Base-by-base conservation (phyloP, 2,888 invertebrate genomes). In the Cataglyphis albicans region DNA sequence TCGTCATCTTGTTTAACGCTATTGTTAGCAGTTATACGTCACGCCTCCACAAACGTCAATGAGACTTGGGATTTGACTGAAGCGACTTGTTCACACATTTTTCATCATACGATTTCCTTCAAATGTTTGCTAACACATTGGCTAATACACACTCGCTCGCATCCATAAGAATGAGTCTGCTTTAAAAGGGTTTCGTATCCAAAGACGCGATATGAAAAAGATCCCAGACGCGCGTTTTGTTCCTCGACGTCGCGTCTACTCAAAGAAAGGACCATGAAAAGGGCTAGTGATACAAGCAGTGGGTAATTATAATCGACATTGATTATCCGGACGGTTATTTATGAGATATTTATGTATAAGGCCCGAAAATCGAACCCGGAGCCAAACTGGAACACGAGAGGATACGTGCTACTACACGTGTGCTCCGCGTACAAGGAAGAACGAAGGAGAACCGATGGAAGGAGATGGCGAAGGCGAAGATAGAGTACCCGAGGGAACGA, bases 281-380 rank as follows among this genome's bases (percentile, higher is more conserved):
- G 72, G 68, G 21, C 72, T 48, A 73, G 82, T 75, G 87, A 86
- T 90, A 84, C 85, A 78, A 86, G 86, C 83, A 74, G 87, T 84
- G 84, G 86, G 87, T 91, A 90, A 91, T 91, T 91, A 91, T 89
- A 91, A 91, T 91, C 88, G 88, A 89, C 90, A 84, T 86, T 91
- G 90, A 92, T 91, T 90, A 89, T 90, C 88, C 88, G 75, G 83
- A 59, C 82, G 82, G 90, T 92, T 93, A 93, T 93, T 93, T 92
- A 93, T 88, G 93, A 89, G 93, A 90, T 92, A 92, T 93, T 93
- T 92, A 93, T 93, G 93, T 91, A 93, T 91, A 90, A 92, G 92
- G 83, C 7, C 74, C 68, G 78, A 87, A 88, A 86, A 64, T 87
- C 88, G 74, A 72, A 35, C 65, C 74, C 74, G 73, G 59, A 82